phyloP scores from a whole-genome alignment of 2,888 invertebrate genomes.

The Stenodera caucasica region DNA sequence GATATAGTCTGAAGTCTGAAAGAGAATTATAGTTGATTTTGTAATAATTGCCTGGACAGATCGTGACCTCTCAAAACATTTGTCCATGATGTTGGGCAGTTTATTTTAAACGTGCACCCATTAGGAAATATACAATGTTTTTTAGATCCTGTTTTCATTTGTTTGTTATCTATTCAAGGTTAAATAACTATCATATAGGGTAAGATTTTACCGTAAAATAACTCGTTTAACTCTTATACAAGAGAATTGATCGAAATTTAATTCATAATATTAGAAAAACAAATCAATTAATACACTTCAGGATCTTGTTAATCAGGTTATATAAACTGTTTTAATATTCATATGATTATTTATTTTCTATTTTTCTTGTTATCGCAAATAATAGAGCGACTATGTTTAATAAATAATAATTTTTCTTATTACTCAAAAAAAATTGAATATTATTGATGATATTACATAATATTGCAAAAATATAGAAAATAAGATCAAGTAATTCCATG shows the following conservation, averaged over 20 bases:
- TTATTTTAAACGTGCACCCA: conserved; percentile 16
- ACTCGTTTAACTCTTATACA: too few relatives aligned
- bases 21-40: conserved; percentile 19
- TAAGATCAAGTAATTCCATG: conserved; percentile 16
- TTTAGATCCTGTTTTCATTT: background rate
- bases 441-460: conserved; percentile 8
- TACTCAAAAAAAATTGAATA: background rate
- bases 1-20: too few relatives aligned
- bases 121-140: conserved; percentile 9
- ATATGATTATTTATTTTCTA: background rate
- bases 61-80: conserved; percentile 25
- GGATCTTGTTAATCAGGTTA: background rate
- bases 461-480: conserved; percentile 3
- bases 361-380: background rate
- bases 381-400: conserved; percentile 14
- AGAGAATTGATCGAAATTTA: too few relatives aligned
- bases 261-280: too few relatives aligned
- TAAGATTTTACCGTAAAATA: background rate
- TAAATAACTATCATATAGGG: background rate
- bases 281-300: too few relatives aligned
- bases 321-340: background rate
- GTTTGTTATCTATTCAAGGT: background rate
- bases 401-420: background rate
- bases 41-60: conserved; percentile 18
- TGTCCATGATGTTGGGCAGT: conserved; percentile 22